Conservation (phyloP, 2,113 vertebrate genomes). For the Anarrhichthys ocellatus region DNA sequence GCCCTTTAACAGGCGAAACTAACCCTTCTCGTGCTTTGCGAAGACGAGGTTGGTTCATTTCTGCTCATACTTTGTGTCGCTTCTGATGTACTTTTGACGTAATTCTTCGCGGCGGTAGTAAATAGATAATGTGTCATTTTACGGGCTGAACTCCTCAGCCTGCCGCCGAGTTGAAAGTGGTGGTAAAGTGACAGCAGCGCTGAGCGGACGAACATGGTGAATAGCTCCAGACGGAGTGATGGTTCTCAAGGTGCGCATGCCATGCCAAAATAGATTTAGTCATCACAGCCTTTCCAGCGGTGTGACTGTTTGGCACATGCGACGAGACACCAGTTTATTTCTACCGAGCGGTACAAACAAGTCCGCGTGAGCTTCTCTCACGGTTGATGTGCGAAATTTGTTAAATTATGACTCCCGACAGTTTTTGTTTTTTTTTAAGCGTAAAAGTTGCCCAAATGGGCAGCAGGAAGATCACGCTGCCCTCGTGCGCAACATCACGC, state of each 20-base stretch:
- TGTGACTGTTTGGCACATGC: background rate
- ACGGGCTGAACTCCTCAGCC: constrained; percentile 69
- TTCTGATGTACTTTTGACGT: constrained; percentile 67
- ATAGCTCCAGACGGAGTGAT: constrained; percentile 69
- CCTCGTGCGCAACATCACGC: constrained; percentile 60
- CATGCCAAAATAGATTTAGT: constrained; percentile 36
- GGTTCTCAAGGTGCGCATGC: constrained; percentile 69
- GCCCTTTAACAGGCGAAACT: constrained; percentile 82
- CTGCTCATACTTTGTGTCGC: constrained; percentile 68
- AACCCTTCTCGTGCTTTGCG: constrained; percentile 66
- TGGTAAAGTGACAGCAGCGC: constrained; percentile 82
- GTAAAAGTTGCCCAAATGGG: constrained; percentile 68
- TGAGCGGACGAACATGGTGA: constrained; percentile 68
- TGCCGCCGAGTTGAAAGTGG: constrained; percentile 81
- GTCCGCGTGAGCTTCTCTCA: constrained; percentile 20
- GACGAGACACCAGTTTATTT: constrained; percentile 39
- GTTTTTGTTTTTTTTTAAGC: constrained; percentile 8
- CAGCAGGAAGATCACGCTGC: constrained; percentile 56
- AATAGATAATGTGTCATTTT: constrained; percentile 39
- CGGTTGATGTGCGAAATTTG: background rate
- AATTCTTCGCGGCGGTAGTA: constrained; percentile 40
- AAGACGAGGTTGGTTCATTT: constrained; percentile 42
- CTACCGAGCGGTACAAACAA: constrained; percentile 24
- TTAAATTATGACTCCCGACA: constrained; percentile 21
- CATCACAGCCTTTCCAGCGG: constrained; percentile 39